Evolutionary conservation across 2,888 invertebrate species (phyloP), one percentile per base, ranked within the genome.

Genomic region (Caradrina kadenii): DNA sequence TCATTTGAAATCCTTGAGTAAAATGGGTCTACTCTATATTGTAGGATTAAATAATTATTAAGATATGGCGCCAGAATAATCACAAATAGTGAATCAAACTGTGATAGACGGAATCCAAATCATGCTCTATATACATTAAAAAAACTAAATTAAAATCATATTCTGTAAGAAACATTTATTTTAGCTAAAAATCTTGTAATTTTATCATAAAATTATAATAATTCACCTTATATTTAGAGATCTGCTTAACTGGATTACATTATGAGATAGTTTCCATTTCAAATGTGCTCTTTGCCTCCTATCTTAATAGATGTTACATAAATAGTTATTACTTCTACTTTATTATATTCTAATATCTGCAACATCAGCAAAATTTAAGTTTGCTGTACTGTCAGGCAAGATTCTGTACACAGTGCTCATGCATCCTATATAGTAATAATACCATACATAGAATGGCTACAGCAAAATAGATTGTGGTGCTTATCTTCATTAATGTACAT

Each of bases 141-240:
- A 35, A n/a, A 35, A 31, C 1, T 7, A 17, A 45, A 65, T 53
- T 35, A 49, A 79, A 71, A 63, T 35, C 75, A 59, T 58, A 56
- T 62, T 55, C 2, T 21, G 35, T 63, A 69, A 72, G n/a, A 75
- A 82, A 73, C 55, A 69, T 80, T 75, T 81, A 79, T 66, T 80
- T 65, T 58, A 65, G n/a, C 49, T 73, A 74, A 56, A n/a, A 63
- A 39, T 61, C 8, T 59, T 74, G 4, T 63, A 56, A 39, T 56
- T 72, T 63, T 49, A 68, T 71, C 68, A 62, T 66, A 71, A 55
- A 42, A 69, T 66, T 45, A 71, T 35, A 68, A 72, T 63, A 58
- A 73, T 74, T 68, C 22, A 59, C 10, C 67, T 70, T 78, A 61
- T 55, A 63, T 49, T 70, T 71, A 61, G 65, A 58, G 64, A 63